Percentiles rank a stretch among this genome's conserved stretches.
These are phyloP conservation scores for Diadema setosum DNA, from an alignment of 35 echinoderm and acorn worm species.

Conservation along the genomic window DNA sequence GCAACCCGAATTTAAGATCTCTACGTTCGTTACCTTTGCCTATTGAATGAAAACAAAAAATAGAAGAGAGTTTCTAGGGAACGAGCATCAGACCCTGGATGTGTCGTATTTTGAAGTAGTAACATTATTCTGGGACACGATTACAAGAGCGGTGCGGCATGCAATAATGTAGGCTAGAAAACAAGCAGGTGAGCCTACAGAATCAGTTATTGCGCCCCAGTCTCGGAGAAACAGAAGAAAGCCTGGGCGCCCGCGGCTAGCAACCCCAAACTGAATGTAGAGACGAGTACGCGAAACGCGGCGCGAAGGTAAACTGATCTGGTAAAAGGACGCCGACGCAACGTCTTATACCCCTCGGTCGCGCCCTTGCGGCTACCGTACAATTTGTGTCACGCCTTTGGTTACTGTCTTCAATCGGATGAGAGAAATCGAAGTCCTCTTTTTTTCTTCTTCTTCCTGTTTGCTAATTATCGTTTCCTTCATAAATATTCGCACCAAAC, in stretches of 20 bases:
- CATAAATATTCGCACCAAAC: no score
- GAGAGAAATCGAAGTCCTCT: not conserved
- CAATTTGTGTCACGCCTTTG: not conserved
- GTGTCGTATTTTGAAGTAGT: not conserved
- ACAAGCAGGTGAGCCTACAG: not conserved
- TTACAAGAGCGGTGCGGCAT: not conserved
- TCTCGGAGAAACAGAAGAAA: not conserved
- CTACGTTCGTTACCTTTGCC: no score
- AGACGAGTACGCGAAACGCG: not conserved
- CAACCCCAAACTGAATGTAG: not conserved
- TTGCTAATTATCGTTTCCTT: no score
- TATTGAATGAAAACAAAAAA: no score
- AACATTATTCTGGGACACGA: not conserved
- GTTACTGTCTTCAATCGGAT: not conserved
- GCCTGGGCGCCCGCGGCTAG: not conserved
- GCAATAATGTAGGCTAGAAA: not conserved
- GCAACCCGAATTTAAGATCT: no score
- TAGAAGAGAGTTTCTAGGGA: no score
- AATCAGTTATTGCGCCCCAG: not conserved
- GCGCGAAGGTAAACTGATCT: not conserved
- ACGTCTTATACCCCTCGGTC: not conserved
- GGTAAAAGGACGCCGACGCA: not conserved
- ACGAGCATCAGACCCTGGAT: no score
- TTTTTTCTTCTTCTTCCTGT: no score
- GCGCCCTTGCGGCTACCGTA: conserved; percentile 9